Conservation (phyloP, 2,113 vertebrate species). For the Rana temporaria region DNA sequence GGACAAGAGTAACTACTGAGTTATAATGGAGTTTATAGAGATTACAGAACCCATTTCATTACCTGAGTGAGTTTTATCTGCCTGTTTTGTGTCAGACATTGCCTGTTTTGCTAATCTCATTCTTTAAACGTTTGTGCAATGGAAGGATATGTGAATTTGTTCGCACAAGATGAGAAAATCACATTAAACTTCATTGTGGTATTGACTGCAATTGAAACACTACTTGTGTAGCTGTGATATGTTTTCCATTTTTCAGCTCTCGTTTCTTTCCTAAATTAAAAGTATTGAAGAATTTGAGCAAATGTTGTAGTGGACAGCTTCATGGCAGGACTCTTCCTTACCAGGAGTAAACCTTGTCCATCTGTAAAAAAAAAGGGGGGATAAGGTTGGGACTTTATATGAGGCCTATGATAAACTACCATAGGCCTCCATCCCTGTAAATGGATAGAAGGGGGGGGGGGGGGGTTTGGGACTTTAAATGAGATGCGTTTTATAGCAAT, state of each 20-base stretch:
- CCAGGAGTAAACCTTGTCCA: no score
- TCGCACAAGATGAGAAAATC: constrained; percentile 39
- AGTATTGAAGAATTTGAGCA: not conserved
- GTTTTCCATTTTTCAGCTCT: not conserved
- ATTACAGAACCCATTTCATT: constrained; percentile 50
- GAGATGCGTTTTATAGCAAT: no score
- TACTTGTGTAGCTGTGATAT: not conserved
- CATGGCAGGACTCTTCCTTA: no score
- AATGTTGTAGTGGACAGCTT: no score
- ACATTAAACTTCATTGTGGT: constrained; percentile 32
- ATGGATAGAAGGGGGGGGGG: no score
- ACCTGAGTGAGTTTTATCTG: constrained; percentile 43
- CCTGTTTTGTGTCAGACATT: constrained; percentile 45
- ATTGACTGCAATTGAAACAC: constrained; percentile 28
- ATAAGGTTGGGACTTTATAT: no score
- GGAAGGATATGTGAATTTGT: constrained; percentile 27
- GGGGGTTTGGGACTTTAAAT: no score
- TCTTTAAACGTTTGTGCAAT: constrained; percentile 42
- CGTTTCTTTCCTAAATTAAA: not conserved
- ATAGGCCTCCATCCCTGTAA: no score
- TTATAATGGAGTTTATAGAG: constrained; percentile 48
- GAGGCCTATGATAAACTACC: no score
- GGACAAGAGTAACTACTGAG: constrained; percentile 47
- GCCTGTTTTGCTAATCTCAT: constrained; percentile 42
- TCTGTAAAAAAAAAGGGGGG: no score